Percentiles rank a stretch among this genome's conserved stretches.
phyloP scores from a whole-genome alignment of 2,797 vertebrate genomes.

The Dicrostonyx torquatus region DNA sequence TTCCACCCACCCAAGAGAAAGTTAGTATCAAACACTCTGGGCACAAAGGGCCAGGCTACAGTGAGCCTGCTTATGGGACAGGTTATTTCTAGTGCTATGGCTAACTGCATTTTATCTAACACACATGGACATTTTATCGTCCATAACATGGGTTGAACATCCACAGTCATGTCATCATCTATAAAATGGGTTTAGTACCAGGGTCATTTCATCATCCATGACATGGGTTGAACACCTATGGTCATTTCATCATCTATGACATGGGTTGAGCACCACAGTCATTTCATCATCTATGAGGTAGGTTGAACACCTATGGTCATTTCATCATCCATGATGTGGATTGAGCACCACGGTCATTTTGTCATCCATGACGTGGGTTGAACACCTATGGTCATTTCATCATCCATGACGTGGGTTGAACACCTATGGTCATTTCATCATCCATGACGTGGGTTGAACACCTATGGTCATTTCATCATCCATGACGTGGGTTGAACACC shows the following conservation, averaged over 20 bases:
- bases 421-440: background rate
- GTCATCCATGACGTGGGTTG: background rate
- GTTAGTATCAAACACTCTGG: background rate
- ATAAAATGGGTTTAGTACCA: background rate
- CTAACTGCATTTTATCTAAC: background rate
- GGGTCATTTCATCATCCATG: background rate
- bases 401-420: background rate
- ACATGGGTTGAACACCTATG: background rate
- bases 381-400: background rate
- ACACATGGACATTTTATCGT: background rate
- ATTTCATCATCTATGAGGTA: background rate
- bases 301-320: background rate
- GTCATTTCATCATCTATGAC: background rate
- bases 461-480: background rate
- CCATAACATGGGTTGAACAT: background rate
- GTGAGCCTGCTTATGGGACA: background rate
- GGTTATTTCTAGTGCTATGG: background rate
- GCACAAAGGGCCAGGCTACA: background rate
- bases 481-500: background rate
- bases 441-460: background rate
- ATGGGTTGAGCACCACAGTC: background rate
- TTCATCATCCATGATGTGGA: background rate
- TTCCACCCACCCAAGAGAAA: background rate
- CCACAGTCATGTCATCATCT: background rate
- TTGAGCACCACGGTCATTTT: background rate